These are phyloP conservation scores for Sylvilagus floridanus DNA, from an alignment of 2,797 vertebrate species.

Conservation along the genomic window DNA sequence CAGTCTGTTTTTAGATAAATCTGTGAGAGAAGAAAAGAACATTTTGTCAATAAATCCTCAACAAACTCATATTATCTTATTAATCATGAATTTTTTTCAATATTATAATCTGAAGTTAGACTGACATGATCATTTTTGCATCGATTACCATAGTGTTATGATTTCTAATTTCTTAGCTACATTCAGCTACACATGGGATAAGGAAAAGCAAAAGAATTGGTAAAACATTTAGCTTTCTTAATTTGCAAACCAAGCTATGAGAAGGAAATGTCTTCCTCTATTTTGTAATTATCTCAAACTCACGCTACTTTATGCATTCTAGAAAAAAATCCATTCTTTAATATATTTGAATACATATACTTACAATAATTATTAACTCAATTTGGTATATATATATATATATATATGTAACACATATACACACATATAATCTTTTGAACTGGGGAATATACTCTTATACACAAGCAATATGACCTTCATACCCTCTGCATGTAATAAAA, in stretches of 20 bases:
- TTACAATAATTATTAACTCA: conserved; percentile 5
- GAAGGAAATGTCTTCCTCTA: neutral
- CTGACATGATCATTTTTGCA: neutral
- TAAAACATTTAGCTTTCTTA: neutral
- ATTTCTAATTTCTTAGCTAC: neutral
- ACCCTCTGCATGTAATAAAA: neutral
- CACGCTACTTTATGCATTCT: neutral
- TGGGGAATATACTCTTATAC: neutral
- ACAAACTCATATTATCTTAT: neutral
- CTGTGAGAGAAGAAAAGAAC: conserved; percentile 85
- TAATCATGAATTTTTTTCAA: neutral
- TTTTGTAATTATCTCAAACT: conserved; percentile 21
- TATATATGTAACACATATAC: neutral
- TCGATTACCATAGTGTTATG: neutral
- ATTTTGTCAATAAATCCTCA: conserved; percentile 40
- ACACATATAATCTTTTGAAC: neutral
- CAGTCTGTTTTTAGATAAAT: conserved; percentile 96
- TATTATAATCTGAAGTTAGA: neutral
- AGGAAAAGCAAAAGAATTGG: neutral
- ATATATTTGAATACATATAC: neutral
- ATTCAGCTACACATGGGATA: neutral
- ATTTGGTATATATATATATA: neutral
- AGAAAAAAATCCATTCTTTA: conserved; percentile 16
- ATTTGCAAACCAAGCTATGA: neutral
- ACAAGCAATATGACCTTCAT: neutral